Conservation (phyloP, 2,888 invertebrate species). For the Orthosia gothica region DNA sequence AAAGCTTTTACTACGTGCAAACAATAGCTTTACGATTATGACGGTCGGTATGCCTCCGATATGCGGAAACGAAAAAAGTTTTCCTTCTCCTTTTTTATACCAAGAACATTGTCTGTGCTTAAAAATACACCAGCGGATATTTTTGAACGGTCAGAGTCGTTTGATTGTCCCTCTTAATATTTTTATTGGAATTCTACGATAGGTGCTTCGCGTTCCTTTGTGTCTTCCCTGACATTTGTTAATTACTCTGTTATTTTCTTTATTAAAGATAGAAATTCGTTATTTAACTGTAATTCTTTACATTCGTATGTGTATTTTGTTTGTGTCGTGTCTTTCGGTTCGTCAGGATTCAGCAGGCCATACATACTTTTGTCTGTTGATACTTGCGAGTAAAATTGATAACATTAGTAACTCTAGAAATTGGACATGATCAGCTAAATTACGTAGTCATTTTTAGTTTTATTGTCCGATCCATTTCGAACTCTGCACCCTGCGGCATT, state of each 20-base stretch:
- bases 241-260: constrained; percentile 10
- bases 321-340: no score
- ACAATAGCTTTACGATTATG: constrained; percentile 63
- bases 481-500: background rate
- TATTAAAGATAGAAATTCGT: constrained; percentile 11
- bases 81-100: constrained; percentile 18
- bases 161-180: constrained; percentile 22
- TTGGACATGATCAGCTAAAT: background rate
- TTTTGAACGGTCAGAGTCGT: constrained; percentile 16
- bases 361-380: background rate
- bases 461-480: constrained; percentile 8
- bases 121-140: constrained; percentile 32
- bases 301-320: background rate
- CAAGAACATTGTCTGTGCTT: constrained; percentile 30
- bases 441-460: background rate
- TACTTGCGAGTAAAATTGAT: background rate
- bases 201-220: constrained; percentile 2
- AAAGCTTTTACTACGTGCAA: constrained; percentile 60
- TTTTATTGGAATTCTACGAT: constrained; percentile 20
- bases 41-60: constrained; percentile 39
- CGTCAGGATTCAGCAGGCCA: background rate
- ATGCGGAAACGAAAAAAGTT: constrained; percentile 50
- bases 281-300: background rate
- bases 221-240: constrained; percentile 9
- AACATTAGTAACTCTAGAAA: background rate